These are phyloP conservation scores for Aphodius granarius DNA, from an alignment of 2,888 invertebrate species.

Conservation along the genomic window DNA sequence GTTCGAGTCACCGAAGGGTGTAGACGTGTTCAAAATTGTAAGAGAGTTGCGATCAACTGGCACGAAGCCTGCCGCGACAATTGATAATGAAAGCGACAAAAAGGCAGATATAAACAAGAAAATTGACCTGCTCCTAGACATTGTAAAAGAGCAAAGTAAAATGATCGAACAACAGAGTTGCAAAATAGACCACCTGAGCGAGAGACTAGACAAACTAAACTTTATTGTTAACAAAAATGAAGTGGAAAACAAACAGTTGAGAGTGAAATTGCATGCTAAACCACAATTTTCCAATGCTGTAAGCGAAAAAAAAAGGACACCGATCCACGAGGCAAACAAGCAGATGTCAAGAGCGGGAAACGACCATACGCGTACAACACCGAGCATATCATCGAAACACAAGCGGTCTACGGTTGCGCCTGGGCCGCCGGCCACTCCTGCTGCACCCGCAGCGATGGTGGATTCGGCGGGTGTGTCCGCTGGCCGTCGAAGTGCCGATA, in stretches of 20 bases:
- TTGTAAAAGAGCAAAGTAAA: neutral
- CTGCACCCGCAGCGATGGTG: neutral
- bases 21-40: too few species aligned
- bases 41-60: neutral
- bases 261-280: neutral
- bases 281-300: neutral
- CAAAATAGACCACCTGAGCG: neutral
- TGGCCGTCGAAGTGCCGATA: neutral
- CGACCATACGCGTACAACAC: neutral
- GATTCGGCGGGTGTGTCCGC: neutral
- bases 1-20: too few species aligned
- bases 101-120: neutral
- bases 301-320: neutral
- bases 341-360: neutral
- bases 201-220: neutral
- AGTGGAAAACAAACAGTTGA: neutral
- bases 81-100: neutral
- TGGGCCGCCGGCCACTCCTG: neutral
- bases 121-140: neutral
- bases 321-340: neutral
- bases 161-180: neutral
- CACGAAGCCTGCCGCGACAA: neutral
- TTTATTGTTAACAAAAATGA: neutral
- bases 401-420: neutral
- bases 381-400: neutral